These are phyloP conservation scores for Lasioglossum malachurum DNA, from an alignment of 2,888 invertebrate genomes.

Conservation along the genomic window DNA sequence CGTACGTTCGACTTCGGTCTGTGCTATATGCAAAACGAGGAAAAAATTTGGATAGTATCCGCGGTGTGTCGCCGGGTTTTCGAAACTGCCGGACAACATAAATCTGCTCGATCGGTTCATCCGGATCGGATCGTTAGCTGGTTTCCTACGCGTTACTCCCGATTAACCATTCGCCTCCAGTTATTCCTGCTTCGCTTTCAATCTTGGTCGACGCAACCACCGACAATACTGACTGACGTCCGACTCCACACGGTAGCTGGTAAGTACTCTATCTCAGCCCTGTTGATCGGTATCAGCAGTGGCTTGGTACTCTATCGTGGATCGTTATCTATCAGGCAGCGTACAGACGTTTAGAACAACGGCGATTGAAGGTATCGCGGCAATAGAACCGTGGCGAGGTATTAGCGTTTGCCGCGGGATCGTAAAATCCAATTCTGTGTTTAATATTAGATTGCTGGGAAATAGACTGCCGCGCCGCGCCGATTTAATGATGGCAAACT, in stretches of 20 bases:
- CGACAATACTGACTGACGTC: slow-evolving; percentile 56
- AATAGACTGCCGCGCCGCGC: neutral
- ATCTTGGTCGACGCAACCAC: slow-evolving; percentile 62
- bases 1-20: too few species aligned
- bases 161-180: slow-evolving; percentile 60
- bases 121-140: slow-evolving; percentile 41
- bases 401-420: slow-evolving; percentile 37
- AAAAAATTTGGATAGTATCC: neutral
- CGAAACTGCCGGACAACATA: slow-evolving; percentile 25
- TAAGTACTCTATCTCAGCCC: slow-evolving; percentile 61
- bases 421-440: slow-evolving; percentile 20
- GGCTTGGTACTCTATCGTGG: slow-evolving; percentile 47
- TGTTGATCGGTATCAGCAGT: slow-evolving; percentile 63
- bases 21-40: neutral
- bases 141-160: slow-evolving; percentile 49
- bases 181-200: slow-evolving; percentile 64
- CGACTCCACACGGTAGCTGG: slow-evolving; percentile 63
- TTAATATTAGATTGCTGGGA: neutral
- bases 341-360: slow-evolving; percentile 49
- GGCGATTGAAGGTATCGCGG: slow-evolving; percentile 48
- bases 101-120: slow-evolving; percentile 39
- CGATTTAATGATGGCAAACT: neutral
- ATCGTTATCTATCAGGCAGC: slow-evolving; percentile 61
- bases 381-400: slow-evolving; percentile 42
- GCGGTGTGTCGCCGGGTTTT: slow-evolving; percentile 11